Evolutionary conservation across 2,888 invertebrate species (phyloP), one percentile per base, ranked within the genome.

Genomic region (Copidosoma aretas): DNA sequence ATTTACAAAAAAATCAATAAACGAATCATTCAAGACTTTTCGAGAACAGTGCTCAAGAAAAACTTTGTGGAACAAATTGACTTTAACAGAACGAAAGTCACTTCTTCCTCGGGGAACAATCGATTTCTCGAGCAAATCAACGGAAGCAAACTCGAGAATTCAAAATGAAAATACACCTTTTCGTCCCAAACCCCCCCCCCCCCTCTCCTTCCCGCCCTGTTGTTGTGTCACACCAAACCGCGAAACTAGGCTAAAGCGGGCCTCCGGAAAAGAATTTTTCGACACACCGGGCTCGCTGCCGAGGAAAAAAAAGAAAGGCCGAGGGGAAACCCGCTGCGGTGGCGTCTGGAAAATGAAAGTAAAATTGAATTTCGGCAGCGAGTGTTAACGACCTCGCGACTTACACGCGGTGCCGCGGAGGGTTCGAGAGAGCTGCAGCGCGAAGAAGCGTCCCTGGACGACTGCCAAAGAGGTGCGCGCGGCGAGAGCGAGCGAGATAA

Each of bases 311-410:
- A 46, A 3, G 2, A 3, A 46, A 46, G 43, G 14, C 41, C n/a
- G n/a, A n/a, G n/a, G n/a, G n/a, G 8, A 32, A 32, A 32, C 32
- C 32, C 8, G 32, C 32, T 32, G 32, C 43, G 43, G 43, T 17
- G 17, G 14, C 43, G 43, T 17, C 43, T 43, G 49, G 57, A 63
- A 63, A 60, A 66, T 72, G 72, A 74, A 73, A 71, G 73, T 73
- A 71, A 75, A 76, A 76, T 75, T 75, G 70, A 74, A 76, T 75
- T 74, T 73, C 69, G 68, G 60, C 56, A n/a, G 67, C 8, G 32
- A 68, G 73, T 74, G 74, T 74, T 75, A 77, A 74, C 72, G 74
- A 72, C 66, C 73, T 72, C 68, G 71, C 73, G 73, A 76, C 75
- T 73, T 74, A 73, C 74, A 71, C 73, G 58, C 68, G 72, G 70